A percentile compares a stretch with the other conserved stretches of the same genome.
phyloP scores from a whole-genome alignment of 2,888 invertebrate genomes.

The Drosophila demipolita region DNA sequence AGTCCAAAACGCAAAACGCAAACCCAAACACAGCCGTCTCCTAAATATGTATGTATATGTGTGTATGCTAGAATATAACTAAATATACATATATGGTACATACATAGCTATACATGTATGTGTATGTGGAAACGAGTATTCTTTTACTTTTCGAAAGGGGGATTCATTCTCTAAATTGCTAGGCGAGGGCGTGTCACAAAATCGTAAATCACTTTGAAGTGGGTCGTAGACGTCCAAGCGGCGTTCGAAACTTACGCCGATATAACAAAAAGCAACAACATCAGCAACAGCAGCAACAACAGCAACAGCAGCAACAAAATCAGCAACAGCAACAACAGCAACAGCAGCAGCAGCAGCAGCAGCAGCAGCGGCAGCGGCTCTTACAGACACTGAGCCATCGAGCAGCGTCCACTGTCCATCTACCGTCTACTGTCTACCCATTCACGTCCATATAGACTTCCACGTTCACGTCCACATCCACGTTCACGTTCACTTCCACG shows the following conservation, averaged over 20 bases:
- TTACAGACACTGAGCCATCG: conserved; percentile 34
- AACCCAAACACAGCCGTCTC: conserved; percentile 17
- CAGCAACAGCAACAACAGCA: conserved; percentile 29
- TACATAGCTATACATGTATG: conserved; percentile 2
- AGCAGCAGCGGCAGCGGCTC: conserved; percentile 38
- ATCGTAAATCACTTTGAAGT: conserved; percentile 85
- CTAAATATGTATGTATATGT: conserved; percentile 19
- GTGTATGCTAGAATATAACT: conserved; percentile 26
- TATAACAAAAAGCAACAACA: conserved; percentile 51
- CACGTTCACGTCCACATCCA: conserved; percentile 1
- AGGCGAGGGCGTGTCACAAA: conserved; percentile 83
- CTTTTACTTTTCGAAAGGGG: conserved; percentile 54
- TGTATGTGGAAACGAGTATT: conserved; percentile 28
- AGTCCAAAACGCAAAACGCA: not conserved
- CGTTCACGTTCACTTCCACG: conserved; percentile 12
- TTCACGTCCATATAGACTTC: conserved; percentile 22
- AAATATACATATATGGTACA: conserved; percentile 15
- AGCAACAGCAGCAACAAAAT: conserved; percentile 38
- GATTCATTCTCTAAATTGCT: conserved; percentile 81
- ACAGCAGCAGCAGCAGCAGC: conserved; percentile 31
- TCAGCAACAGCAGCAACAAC: conserved; percentile 40
- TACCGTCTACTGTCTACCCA: conserved; percentile 28
- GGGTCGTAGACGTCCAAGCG: conserved; percentile 83
- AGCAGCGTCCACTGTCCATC: conserved; percentile 6
- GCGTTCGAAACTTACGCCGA: conserved; percentile 70